These are phyloP conservation scores for Anaspis maculata DNA, from an alignment of 2,888 invertebrate species.

Conservation along the genomic window DNA sequence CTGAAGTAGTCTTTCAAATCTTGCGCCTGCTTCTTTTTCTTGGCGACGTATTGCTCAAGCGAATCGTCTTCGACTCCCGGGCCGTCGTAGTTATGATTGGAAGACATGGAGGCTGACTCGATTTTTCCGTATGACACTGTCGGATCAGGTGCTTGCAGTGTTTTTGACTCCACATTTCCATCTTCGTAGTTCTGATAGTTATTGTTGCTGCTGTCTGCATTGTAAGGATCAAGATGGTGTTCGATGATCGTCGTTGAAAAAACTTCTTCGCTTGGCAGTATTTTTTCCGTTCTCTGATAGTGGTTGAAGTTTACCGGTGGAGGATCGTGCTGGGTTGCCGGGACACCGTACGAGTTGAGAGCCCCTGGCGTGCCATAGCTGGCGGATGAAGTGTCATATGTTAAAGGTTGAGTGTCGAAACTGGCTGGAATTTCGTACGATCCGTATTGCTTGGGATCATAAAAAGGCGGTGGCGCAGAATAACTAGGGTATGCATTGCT, in stretches of 20 bases:
- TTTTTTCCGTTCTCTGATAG: slow-evolving; percentile 2
- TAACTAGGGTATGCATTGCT: slow-evolving; percentile 9
- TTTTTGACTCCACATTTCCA: no score
- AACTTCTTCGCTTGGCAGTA: slow-evolving; percentile 5
- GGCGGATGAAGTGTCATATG: slow-evolving; percentile 23
- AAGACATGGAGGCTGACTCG: slow-evolving; percentile 8
- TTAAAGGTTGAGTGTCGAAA: slow-evolving; percentile 21
- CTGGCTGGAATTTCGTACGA: slow-evolving; percentile 23
- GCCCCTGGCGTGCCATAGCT: slow-evolving; percentile 33
- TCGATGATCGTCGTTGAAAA: neutral
- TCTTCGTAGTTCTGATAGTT: slow-evolving; percentile 3
- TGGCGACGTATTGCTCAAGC: slow-evolving; percentile 5
- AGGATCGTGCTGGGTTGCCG: slow-evolving; percentile 15
- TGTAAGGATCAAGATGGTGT: slow-evolving; percentile 5
- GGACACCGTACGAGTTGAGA: slow-evolving; percentile 31
- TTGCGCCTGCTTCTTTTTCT: slow-evolving; percentile 9
- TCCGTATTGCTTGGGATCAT: slow-evolving; percentile 6
- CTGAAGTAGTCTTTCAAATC: no score
- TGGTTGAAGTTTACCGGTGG: slow-evolving; percentile 5
- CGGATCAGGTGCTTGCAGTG: slow-evolving; percentile 5
- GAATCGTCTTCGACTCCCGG: slow-evolving; percentile 10
- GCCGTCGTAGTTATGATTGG: slow-evolving; percentile 23
- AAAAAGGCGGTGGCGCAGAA: slow-evolving; percentile 6
- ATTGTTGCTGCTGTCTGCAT: slow-evolving; percentile 7
- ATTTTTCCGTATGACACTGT: slow-evolving; percentile 5